phyloP scores from a whole-genome alignment of 2,888 invertebrate species.

The Ormyrus labotus region DNA sequence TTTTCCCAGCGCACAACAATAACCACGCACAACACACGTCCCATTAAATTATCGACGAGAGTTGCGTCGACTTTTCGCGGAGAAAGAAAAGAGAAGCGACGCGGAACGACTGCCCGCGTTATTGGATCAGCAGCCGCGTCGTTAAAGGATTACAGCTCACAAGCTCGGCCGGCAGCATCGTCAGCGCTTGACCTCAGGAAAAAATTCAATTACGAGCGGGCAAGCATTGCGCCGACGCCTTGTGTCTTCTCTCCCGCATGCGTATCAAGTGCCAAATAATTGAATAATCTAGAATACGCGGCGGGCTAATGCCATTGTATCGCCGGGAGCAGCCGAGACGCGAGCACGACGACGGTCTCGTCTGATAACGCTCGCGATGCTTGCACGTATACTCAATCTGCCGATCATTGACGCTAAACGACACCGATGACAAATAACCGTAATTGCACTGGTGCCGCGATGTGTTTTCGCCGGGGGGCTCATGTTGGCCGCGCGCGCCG shows the following conservation, averaged over 20 bases:
- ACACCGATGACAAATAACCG: conserved; percentile 44
- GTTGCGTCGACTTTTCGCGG: conserved; percentile 28
- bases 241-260: conserved; percentile 26
- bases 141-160: conserved; percentile 59
- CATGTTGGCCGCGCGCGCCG: too few species aligned
- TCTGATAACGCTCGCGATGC: conserved; percentile 24
- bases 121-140: conserved; percentile 59
- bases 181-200: conserved; percentile 61
- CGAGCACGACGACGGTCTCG: not conserved
- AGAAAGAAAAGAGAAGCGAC: not conserved
- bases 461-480: conserved; percentile 26
- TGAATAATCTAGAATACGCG: conserved; percentile 59
- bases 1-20: not conserved
- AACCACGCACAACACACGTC: too few species aligned
- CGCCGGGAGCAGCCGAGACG: conserved; percentile 10
- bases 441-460: conserved; percentile 33
- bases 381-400: conserved; percentile 38
- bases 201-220: conserved; percentile 64
- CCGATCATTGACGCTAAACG: conserved; percentile 33
- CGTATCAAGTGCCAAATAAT: conserved; percentile 57
- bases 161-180: not conserved
- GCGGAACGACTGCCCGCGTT: conserved; percentile 36
- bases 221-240: not conserved
- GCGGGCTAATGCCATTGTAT: conserved; percentile 55
- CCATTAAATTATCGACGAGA: not conserved